Evolutionary conservation across 1,140 invertebrate species (phyloP).

Genomic region (Steinernema khuongi): DNA sequence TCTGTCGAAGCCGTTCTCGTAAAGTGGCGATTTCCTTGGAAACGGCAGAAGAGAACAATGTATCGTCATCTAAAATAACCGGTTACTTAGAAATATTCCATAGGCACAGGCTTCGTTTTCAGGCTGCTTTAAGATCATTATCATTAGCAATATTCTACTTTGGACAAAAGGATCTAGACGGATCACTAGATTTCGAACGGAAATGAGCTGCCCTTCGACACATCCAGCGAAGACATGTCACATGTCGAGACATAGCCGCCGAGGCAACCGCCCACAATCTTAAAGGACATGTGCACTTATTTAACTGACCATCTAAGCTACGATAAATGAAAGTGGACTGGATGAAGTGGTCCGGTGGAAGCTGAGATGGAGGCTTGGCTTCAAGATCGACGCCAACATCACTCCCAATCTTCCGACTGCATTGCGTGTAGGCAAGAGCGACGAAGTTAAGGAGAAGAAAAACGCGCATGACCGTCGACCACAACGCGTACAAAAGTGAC

Average conservation of each 20-base stretch:
- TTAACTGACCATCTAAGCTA: neutral
- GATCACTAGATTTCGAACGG: no score
- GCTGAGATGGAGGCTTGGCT: neutral
- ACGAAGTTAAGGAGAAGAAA: neutral
- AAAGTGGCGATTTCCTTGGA: neutral
- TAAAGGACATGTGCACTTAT: no score
- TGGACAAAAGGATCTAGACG: no score
- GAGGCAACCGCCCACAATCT: no score
- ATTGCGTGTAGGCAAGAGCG: neutral
- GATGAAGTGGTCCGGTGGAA: neutral
- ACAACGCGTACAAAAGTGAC: slow-evolving; percentile 1
- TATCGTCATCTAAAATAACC: no score
- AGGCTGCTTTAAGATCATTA: no score
- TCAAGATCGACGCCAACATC: neutral
- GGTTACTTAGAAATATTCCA: no score
- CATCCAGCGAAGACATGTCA: no score
- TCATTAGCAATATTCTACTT: no score
- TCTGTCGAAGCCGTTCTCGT: neutral
- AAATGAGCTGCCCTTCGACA: no score
- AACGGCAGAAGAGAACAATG: neutral
- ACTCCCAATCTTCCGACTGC: neutral
- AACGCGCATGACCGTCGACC: neutral
- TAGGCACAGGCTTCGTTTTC: no score
- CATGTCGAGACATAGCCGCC: no score
- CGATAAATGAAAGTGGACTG: neutral